Evolutionary conservation across 2,113 vertebrate species (phyloP).

Genomic region (Podarcis cretensis): DNA sequence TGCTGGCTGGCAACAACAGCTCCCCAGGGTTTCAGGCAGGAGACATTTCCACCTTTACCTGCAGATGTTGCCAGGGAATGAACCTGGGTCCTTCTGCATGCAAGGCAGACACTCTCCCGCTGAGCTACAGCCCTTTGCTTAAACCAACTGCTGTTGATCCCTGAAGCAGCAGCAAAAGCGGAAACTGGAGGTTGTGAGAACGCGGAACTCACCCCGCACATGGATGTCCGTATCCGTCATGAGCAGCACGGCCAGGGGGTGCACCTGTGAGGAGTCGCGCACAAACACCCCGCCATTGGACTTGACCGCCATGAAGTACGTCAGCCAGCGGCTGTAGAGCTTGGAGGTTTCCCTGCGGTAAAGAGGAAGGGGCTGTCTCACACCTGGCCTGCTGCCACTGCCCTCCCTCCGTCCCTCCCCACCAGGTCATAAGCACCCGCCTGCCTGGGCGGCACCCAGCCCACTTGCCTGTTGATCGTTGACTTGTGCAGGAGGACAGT

Average conservation of each 20-base stretch:
- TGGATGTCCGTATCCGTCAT: constrained; percentile 88
- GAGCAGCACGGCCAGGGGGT: constrained; percentile 91
- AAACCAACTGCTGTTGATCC: neutral
- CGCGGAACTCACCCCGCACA: constrained; percentile 80
- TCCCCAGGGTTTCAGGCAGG: too few relatives aligned
- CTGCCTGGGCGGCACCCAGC: too few relatives aligned
- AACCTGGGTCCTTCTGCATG: too few relatives aligned
- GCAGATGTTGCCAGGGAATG: neutral
- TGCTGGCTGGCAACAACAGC: too few relatives aligned
- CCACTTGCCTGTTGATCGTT: constrained; percentile 89
- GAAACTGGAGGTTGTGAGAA: neutral
- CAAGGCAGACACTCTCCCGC: too few relatives aligned
- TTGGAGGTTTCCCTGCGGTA: constrained; percentile 78
- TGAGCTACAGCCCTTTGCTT: too few relatives aligned
- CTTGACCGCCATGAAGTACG: constrained; percentile 92
- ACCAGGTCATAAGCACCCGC: too few relatives aligned
- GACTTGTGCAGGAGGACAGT: constrained; percentile 92
- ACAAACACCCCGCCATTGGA: constrained; percentile 89
- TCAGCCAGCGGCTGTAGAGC: constrained; percentile 92
- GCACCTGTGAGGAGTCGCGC: constrained; percentile 90
- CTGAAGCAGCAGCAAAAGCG: neutral
- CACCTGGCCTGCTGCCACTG: rapidly evolving
- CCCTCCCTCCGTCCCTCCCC: rapidly evolving
- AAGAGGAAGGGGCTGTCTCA: neutral
- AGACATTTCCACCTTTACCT: too few relatives aligned